phyloP scores from a whole-genome alignment of 1,140 invertebrate genomes.

The Archivesica marissinica region DNA sequence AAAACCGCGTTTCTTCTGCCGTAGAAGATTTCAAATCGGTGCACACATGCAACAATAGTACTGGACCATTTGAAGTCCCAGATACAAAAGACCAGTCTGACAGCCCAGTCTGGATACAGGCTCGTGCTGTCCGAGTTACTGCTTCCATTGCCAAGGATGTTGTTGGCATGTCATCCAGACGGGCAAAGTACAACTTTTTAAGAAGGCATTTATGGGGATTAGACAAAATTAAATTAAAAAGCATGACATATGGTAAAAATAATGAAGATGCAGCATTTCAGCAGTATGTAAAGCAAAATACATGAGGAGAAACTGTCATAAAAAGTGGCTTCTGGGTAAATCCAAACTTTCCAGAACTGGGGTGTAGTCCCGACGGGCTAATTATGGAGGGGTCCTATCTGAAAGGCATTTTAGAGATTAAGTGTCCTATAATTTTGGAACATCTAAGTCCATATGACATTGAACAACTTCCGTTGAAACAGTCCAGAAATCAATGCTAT shows the following conservation, averaged over 20 bases:
- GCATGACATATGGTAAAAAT: neutral
- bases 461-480: neutral
- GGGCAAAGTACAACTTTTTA: neutral
- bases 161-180: neutral
- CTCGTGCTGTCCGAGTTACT: neutral
- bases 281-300: neutral
- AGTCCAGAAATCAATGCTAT: neutral
- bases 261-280: neutral
- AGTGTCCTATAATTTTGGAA: constrained; percentile 54
- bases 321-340: constrained; percentile 20
- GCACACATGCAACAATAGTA: neutral
- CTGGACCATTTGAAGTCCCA: neutral
- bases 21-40: neutral
- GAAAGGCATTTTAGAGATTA: constrained; percentile 50
- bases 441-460: neutral
- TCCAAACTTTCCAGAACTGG: constrained; percentile 50
- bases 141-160: neutral
- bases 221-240: neutral
- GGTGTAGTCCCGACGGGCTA: neutral
- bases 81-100: neutral
- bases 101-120: neutral
- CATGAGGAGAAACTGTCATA: neutral
- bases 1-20: neutral
- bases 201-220: neutral
- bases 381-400: neutral